Evolutionary conservation across 2,113 vertebrate species (phyloP), one percentile per base, ranked within the genome.

Genomic region (Cyprichromis sp.): DNA sequence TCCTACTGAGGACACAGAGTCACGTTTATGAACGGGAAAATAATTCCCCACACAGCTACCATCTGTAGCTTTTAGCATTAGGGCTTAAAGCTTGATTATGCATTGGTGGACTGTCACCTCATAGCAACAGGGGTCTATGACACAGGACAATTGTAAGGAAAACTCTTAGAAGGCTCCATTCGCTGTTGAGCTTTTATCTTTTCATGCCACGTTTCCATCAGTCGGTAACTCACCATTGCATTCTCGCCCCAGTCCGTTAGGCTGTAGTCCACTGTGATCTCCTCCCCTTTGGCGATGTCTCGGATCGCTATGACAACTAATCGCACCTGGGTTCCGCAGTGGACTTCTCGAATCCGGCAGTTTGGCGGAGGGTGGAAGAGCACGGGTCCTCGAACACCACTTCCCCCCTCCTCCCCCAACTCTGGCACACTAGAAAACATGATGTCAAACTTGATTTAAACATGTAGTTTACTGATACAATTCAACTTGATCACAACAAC

Each of bases 241-340:
- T 96, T 97, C 59, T 97, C 96, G 34, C 96, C 95, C 96, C 96
- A 97, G 87, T 97, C 96, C 0, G 95, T 96, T 88, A 97, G 93
- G 90, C 96, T 96, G 94, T 97, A 97, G 93, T 97, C 96, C 82
- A 97, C 96, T 1, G 96, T 97, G 81, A 97, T 97, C 90, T 97
- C 96, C 91, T 97, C 96, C 13, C 96, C 96, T 88, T 97, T 97
- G 68, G 95, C 95, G 9, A 97, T 97, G 91, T 97, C 96, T 85
- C 96, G 92, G 40, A 97, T 97, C 7, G 96, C 96, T 88, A 97
- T 96, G 92, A 97, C 96, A 17, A 96, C 96, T 82, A 97, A 86
- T 8, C 96, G 96, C 68, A 96, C 96, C 92, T 97, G 96, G 55
- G 95, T 96, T 85, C 96, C 96, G 87, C 96, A 97, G 91, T 96